Evolutionary conservation across 2,797 vertebrate genomes (phyloP).

Genomic region (Okamejei kenojei): DNA sequence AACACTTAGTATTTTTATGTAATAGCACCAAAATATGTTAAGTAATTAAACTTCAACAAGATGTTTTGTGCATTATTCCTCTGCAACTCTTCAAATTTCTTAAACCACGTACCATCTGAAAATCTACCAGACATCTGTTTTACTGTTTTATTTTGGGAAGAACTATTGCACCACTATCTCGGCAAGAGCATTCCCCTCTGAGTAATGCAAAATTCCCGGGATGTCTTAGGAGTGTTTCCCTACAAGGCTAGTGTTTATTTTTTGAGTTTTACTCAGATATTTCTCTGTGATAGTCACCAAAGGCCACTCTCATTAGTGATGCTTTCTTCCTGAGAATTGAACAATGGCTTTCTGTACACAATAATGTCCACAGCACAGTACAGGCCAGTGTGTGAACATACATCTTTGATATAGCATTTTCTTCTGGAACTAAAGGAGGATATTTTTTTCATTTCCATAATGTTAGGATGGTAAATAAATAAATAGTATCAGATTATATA

Average conservation of each 20-base stretch:
- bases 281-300: not conserved
- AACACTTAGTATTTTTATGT: not conserved
- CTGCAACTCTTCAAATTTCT: not conserved
- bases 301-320: not conserved
- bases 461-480: not conserved
- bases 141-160: not conserved
- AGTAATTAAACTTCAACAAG: not conserved
- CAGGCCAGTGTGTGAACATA: not conserved
- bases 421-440: not conserved
- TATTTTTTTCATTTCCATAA: not conserved
- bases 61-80: not conserved
- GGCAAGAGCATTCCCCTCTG: not conserved
- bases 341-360: not conserved
- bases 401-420: not conserved
- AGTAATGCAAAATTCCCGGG: not conserved
- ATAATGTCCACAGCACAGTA: too few species aligned
- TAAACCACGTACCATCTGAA: not conserved
- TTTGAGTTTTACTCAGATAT: not conserved
- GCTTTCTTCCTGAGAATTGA: not conserved
- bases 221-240: not conserved
- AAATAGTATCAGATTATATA: not conserved
- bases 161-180: not conserved
- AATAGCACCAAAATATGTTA: not conserved
- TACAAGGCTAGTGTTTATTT: not conserved
- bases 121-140: not conserved